Conservation (phyloP, 2,113 vertebrate species). For the Ascaphus truei region DNA sequence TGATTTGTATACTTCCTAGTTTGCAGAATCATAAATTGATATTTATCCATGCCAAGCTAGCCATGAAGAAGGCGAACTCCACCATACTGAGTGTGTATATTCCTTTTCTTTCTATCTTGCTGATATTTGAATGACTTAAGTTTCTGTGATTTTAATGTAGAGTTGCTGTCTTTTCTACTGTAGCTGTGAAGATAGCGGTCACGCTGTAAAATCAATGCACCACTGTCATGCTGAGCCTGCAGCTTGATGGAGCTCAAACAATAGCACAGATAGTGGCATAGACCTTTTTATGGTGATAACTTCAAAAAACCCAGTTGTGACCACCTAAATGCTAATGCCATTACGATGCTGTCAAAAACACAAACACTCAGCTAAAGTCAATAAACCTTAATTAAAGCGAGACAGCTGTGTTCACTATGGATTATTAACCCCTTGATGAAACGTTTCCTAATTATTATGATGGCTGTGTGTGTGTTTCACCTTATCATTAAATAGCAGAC, state of each 20-base stretch:
- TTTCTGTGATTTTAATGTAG: background rate
- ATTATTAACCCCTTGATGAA: background rate
- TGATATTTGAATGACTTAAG: background rate
- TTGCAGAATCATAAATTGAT: too few relatives aligned
- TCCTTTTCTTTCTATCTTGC: too few relatives aligned
- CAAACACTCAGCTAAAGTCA: constrained; percentile 11
- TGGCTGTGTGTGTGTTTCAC: too few relatives aligned
- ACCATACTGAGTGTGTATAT: too few relatives aligned
- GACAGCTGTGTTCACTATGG: background rate
- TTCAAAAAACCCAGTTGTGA: background rate
- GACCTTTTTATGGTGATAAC: background rate
- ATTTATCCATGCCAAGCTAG: too few relatives aligned
- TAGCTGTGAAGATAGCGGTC: constrained; percentile 6
- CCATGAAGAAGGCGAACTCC: too few relatives aligned
- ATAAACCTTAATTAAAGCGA: constrained; percentile 20
- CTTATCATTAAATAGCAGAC: too few relatives aligned
- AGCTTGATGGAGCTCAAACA: background rate
- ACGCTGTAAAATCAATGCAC: constrained; percentile 27
- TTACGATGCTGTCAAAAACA: constrained; percentile 25
- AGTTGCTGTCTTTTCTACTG: background rate
- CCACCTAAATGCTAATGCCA: constrained; percentile 9
- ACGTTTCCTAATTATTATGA: background rate
- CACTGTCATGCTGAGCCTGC: constrained; percentile 1
- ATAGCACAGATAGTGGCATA: background rate
- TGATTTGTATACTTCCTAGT: too few relatives aligned